These are phyloP conservation scores for Corvus moneduloides DNA, from an alignment of 2,113 vertebrate species.

Conservation along the genomic window DNA sequence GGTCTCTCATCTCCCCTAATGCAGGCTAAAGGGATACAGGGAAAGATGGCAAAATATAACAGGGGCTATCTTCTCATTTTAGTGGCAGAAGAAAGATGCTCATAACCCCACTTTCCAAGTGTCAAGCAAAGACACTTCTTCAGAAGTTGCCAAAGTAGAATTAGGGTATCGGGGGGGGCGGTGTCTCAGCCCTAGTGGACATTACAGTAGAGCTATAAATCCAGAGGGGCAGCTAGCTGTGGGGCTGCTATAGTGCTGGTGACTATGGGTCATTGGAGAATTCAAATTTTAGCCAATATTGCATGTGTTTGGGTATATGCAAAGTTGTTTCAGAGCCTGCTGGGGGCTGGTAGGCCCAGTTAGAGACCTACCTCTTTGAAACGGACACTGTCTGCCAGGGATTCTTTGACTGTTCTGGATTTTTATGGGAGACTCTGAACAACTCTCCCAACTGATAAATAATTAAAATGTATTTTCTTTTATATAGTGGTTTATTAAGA, in stretches of 20 bases:
- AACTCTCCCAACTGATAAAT: not conserved
- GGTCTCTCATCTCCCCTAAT: not conserved
- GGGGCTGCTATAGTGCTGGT: not conserved
- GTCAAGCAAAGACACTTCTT: not conserved
- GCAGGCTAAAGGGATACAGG: not conserved
- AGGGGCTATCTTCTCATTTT: not conserved
- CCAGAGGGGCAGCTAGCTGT: not conserved
- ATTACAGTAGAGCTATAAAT: not conserved
- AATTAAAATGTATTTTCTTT: not conserved
- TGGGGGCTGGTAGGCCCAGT: not conserved
- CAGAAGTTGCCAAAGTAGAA: not conserved
- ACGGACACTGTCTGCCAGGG: not conserved
- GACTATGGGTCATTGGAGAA: not conserved
- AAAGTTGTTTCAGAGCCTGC: not conserved
- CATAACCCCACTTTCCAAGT: not conserved
- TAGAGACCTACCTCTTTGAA: not conserved
- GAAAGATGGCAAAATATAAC: not conserved
- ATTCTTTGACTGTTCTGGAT: not conserved
- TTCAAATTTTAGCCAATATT: not conserved
- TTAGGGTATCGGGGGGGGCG: accelerated
- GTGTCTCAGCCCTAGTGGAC: not conserved
- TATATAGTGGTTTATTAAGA: not conserved
- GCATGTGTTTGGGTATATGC: not conserved
- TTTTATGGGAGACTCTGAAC: not conserved
- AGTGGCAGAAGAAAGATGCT: not conserved